Conservation (phyloP, 1,140 invertebrate species). For the Acyrthosiphon pisum region DNA sequence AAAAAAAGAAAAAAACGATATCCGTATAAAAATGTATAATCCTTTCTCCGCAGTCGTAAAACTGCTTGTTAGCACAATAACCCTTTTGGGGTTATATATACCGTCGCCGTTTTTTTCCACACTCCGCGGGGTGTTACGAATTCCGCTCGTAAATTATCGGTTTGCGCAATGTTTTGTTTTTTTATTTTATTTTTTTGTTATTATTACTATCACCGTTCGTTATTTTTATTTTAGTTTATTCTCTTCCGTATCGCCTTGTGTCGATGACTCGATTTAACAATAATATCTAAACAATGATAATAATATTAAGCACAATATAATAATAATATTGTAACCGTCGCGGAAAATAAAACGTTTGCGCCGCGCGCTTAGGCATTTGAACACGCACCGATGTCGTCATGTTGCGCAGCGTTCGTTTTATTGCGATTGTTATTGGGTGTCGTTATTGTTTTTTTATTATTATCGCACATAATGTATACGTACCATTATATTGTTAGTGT, state of each 20-base stretch:
- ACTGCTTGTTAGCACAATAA: constrained; percentile 51
- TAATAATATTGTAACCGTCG: not conserved
- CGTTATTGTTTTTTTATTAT: constrained; percentile 20
- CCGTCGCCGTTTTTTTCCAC: not conserved
- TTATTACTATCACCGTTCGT: not conserved
- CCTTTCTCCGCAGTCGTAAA: constrained; percentile 50
- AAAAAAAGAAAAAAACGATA: constrained; percentile 37
- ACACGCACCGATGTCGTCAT: constrained; percentile 54
- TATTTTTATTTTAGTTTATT: not conserved
- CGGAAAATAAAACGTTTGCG: constrained; percentile 23
- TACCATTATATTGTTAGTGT: not conserved
- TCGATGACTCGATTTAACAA: not conserved
- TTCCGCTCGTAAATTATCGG: constrained; percentile 50
- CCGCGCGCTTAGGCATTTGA: constrained; percentile 49
- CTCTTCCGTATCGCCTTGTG: constrained; percentile 13
- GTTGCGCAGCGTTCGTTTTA: constrained; percentile 37
- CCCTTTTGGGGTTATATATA: constrained; percentile 40
- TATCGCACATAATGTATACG: not conserved
- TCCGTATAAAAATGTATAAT: constrained; percentile 44
- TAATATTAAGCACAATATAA: not conserved
- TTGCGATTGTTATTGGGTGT: constrained; percentile 2
- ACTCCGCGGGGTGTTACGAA: constrained; percentile 34
- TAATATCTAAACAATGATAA: not conserved
- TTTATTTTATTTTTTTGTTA: not conserved
- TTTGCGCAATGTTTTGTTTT: constrained; percentile 35